Percentiles rank a stretch among this genome's conserved stretches.
Evolutionary conservation across 2,888 invertebrate species (phyloP).

Genomic region (Entomobrya proxima): DNA sequence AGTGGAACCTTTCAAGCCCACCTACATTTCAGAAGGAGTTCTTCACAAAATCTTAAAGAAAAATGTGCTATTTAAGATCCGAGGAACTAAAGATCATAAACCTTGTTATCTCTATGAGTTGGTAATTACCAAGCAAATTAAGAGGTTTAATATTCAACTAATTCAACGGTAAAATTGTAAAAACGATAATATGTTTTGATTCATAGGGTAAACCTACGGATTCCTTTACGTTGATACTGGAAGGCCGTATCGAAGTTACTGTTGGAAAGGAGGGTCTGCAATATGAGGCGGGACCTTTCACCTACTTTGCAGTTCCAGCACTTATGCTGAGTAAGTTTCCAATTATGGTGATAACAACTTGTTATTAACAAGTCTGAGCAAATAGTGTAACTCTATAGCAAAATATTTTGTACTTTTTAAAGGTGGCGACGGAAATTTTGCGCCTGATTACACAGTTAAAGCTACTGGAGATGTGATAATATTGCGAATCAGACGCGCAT

Average conservation of each 20-base stretch:
- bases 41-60: conserved; percentile 92
- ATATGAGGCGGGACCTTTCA: conserved; percentile 97
- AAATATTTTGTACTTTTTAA: conserved; percentile 17
- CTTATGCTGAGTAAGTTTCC: conserved; percentile 77
- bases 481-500: conserved; percentile 87
- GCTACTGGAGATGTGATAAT: conserved; percentile 91
- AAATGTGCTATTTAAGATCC: conserved; percentile 91
- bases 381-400: neutral
- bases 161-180: neutral
- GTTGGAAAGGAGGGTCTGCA: conserved; percentile 94
- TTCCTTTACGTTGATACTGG: conserved; percentile 95
- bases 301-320: conserved; percentile 94
- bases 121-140: conserved; percentile 8
- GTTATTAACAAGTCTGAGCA: no score
- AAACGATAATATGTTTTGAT: conserved; percentile 68
- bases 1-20: conserved; percentile 91
- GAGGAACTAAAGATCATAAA: conserved; percentile 81
- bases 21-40: conserved; percentile 90
- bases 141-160: neutral
- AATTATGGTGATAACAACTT: no score
- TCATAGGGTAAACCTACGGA: conserved; percentile 82
- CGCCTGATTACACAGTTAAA: conserved; percentile 94
- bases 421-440: conserved; percentile 88
- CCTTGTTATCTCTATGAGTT: conserved; percentile 46
- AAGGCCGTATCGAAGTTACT: conserved; percentile 95